phyloP scores from a whole-genome alignment of 64 coral and sea anemone species.

The Astreopora myriophthalma region DNA sequence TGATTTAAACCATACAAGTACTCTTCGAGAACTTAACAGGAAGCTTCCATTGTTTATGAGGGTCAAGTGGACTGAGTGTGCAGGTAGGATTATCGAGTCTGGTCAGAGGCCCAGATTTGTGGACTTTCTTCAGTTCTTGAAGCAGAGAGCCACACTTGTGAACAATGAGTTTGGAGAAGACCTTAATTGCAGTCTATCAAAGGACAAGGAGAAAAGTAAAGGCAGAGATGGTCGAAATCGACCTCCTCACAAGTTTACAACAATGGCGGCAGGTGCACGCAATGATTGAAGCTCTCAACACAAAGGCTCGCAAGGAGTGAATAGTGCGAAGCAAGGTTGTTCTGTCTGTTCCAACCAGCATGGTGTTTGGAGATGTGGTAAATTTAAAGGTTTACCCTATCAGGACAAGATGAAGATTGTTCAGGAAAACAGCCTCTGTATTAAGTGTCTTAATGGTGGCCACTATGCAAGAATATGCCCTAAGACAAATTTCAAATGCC shows the following conservation, averaged over 20 bases:
- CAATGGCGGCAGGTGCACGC: not conserved
- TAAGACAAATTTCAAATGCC: slow-evolving; percentile 57
- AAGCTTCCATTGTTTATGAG: slow-evolving; percentile 73
- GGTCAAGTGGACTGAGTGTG: slow-evolving; percentile 64
- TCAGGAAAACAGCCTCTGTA: slow-evolving; percentile 63
- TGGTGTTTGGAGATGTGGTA: slow-evolving; percentile 64
- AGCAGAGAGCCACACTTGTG: slow-evolving; percentile 51
- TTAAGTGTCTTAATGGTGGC: slow-evolving; percentile 66
- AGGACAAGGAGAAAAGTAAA: not conserved
- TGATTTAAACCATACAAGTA: slow-evolving; percentile 61
- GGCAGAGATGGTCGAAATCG: not conserved
- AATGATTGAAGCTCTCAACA: not conserved
- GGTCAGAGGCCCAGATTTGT: slow-evolving; percentile 55
- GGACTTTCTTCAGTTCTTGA: slow-evolving; percentile 62
- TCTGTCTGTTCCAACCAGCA: slow-evolving; percentile 60
- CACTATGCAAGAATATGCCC: slow-evolving; percentile 60
- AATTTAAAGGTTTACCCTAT: slow-evolving; percentile 50
- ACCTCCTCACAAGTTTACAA: not conserved
- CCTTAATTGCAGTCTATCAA: slow-evolving; percentile 7
- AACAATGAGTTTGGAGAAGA: slow-evolving; percentile 89
- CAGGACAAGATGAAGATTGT: slow-evolving; percentile 58
- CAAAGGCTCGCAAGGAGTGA: not conserved
- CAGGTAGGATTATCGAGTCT: slow-evolving; percentile 53
- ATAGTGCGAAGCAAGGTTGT: not conserved
- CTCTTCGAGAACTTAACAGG: slow-evolving; percentile 55